Evolutionary conservation across 37 sponge, comb jelly and placozoan genomes (phyloP).

Genomic region (Agelas oroides): DNA sequence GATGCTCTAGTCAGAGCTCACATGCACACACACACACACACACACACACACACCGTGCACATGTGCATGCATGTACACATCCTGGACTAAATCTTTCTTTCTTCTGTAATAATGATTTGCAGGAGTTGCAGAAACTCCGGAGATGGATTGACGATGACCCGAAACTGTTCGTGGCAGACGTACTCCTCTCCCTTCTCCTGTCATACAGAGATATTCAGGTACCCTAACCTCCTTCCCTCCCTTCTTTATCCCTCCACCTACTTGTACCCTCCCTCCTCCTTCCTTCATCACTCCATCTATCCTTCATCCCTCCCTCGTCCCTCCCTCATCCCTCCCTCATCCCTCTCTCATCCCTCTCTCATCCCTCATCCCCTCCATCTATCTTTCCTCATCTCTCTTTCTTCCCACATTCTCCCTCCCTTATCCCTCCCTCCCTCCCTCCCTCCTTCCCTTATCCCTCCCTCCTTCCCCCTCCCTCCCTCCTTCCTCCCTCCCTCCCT

Average conservation of each 20-base stretch:
- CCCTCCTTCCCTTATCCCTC: background rate
- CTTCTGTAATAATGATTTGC: background rate
- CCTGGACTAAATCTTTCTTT: background rate
- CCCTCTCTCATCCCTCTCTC: too few species aligned
- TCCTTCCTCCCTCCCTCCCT: too few species aligned
- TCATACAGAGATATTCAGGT: conserved; percentile 91
- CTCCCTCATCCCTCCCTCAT: too few species aligned
- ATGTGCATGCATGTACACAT: background rate
- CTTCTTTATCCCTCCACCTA: too few species aligned
- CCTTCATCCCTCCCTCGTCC: too few species aligned
- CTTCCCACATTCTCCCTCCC: background rate
- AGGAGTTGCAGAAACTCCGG: conserved; percentile 76
- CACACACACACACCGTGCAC: too few species aligned
- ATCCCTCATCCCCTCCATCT: background rate
- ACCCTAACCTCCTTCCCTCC: background rate
- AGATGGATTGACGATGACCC: conserved; percentile 85
- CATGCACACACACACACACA: background rate
- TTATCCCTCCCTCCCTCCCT: background rate
- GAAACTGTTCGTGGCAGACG: conserved; percentile 77
- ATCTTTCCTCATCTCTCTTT: too few species aligned
- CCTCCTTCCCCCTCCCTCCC: too few species aligned
- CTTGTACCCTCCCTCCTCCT: too few species aligned
- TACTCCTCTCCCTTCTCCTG: conserved; percentile 72
- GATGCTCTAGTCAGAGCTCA: background rate
- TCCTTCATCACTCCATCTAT: background rate